Evolutionary conservation across 2,797 vertebrate genomes (phyloP).

Genomic region (Gymnothorax javanicus): DNA sequence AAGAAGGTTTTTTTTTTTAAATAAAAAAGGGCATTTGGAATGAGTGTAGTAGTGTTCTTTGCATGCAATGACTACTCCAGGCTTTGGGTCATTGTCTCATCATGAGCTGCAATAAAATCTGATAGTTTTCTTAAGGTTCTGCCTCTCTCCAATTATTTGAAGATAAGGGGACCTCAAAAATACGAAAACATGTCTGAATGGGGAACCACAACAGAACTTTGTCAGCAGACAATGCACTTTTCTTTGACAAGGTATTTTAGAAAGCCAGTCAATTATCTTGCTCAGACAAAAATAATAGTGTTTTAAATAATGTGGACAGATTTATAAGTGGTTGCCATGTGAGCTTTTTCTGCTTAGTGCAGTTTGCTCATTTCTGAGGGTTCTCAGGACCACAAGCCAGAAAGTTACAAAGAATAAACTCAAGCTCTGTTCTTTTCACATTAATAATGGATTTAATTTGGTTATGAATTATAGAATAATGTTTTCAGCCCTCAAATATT

Average conservation of each 20-base stretch:
- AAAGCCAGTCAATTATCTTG: not conserved
- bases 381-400: not conserved
- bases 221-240: not conserved
- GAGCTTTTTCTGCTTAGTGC: not conserved
- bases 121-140: too few relatives aligned
- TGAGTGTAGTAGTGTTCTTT: too few relatives aligned
- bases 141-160: too few relatives aligned
- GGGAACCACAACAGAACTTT: not conserved
- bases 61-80: too few relatives aligned
- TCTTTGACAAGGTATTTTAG: not conserved
- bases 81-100: too few relatives aligned
- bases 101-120: too few relatives aligned
- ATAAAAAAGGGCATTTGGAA: too few relatives aligned
- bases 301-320: not conserved
- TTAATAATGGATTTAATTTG: conserved; percentile 45
- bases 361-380: not conserved
- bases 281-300: not conserved
- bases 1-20: too few relatives aligned
- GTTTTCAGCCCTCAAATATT: conserved; percentile 43
- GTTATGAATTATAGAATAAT: conserved; percentile 44
- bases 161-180: too few relatives aligned
- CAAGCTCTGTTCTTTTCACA: conserved; percentile 29
- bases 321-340: not conserved
- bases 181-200: too few relatives aligned
- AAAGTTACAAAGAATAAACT: conserved; percentile 34